Base-by-base conservation (phyloP, 2,888 invertebrate genomes). In the Mythimna pallens region DNA sequence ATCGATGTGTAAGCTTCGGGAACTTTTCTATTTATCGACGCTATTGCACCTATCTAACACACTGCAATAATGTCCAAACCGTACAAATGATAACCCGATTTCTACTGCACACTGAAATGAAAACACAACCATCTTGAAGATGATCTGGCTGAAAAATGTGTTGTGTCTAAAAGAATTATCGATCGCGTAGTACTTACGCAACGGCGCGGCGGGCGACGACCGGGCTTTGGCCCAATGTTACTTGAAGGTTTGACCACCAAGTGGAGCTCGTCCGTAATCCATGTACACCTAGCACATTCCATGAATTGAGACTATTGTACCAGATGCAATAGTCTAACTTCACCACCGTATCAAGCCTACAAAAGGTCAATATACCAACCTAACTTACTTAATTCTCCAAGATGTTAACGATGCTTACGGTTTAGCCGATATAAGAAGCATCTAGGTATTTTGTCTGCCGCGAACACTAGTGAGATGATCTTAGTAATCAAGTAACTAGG, bases 101-200 rank as follows among this genome's bases (percentile, higher is more conserved):
- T 47, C 2, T 14, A 34, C 34, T 43, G 57, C 5, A 43, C 14
- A n/a, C 12, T 14, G 9, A 7, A 73, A 64, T 50, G n/a, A 63
- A 59, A 66, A 65, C 17, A 36, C 43, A 71, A 81, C 25, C 72
- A 69, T 59, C 61, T 61, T 70, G n/a, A 73, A 71, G 67, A 78
- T 20, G 34, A 70, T 75, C 73, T 72, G 65, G 55, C 59, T 76
- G 58, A 65, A 74, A 80, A 78, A 55, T 57, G 36, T 75, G 65
- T 85, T 85, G 68, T 67, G 62, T 72, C 78, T 81, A 64, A 76
- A 84, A 86, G 82, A 86, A 80, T 72, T 84, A 84, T 84, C 75
- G 84, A 84, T 81, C 77, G 71, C 70, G 55, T 75, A 52, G 75
- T 70, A 67, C 68, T 84, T 86, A 84, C 84, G 80, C 79, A 86